Evolutionary conservation across 2,113 vertebrate genomes (phyloP).

Genomic region (Panurus biarmicus): DNA sequence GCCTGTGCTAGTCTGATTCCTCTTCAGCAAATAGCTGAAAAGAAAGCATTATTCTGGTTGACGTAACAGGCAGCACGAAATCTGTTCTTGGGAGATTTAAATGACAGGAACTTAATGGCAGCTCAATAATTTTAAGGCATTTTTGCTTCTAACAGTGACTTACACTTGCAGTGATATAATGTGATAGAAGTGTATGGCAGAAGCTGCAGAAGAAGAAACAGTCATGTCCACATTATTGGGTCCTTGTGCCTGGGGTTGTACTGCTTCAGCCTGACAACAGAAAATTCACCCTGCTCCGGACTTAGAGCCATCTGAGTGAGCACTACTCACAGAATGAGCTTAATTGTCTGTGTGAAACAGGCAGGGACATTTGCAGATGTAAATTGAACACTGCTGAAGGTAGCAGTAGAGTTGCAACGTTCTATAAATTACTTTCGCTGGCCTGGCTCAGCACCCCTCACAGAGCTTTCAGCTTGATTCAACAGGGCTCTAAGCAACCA

Average conservation of each 20-base stretch:
- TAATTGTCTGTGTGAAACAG: background rate
- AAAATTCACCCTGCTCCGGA: background rate
- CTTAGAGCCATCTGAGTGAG: background rate
- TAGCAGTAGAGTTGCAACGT: conserved; percentile 28
- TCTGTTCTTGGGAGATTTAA: background rate
- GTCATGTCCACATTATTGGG: too few relatives aligned
- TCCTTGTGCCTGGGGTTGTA: background rate
- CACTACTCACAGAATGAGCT: background rate
- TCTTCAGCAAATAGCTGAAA: background rate
- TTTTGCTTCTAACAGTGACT: background rate
- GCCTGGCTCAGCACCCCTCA: background rate
- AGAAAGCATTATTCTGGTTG: background rate
- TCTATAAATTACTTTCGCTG: conserved; percentile 35
- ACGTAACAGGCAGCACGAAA: background rate
- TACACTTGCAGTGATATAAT: background rate
- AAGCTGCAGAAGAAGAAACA: background rate
- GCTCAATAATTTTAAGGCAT: background rate
- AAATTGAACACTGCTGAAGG: background rate
- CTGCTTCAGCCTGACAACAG: background rate
- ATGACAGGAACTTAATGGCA: background rate
- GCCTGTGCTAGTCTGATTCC: background rate
- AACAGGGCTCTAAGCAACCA: conserved; percentile 53
- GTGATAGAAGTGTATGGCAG: background rate
- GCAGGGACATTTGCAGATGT: conserved; percentile 24
- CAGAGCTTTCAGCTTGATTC: conserved; percentile 44